Conservation (phyloP, 2,888 invertebrate species). For the Ichneumoninae sp. region DNA sequence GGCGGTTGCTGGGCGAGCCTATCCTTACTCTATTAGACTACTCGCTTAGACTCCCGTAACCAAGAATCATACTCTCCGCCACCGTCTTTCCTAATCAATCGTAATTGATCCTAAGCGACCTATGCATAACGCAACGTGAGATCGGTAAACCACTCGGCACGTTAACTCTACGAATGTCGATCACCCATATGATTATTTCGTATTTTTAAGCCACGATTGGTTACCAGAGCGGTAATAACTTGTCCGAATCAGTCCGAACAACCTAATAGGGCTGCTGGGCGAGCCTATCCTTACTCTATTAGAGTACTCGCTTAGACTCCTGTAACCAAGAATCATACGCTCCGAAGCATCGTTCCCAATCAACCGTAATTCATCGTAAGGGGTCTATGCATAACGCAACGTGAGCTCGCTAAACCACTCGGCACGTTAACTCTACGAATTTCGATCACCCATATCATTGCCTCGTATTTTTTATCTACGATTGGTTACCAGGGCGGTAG, state of each 20-base stretch:
- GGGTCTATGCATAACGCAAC: neutral
- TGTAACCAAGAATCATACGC: neutral
- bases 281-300: conserved; percentile 25
- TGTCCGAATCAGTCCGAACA: no score
- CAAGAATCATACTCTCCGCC: neutral
- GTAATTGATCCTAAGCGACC: conserved; percentile 3
- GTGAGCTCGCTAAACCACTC: neutral
- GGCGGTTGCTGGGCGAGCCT: conserved; percentile 35
- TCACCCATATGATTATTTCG: neutral
- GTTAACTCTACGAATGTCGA: neutral
- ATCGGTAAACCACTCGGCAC: neutral
- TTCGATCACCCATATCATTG: neutral
- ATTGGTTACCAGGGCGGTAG: no score
- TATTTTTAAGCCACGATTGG: neutral
- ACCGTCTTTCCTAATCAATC: neutral
- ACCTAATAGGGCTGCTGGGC: neutral
- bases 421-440: neutral
- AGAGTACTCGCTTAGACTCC: conserved; percentile 28
- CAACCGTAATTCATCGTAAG: conserved; percentile 2
- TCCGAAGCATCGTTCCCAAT: neutral
- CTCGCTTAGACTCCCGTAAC: conserved; percentile 25
- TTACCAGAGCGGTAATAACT: neutral
- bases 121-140: neutral
- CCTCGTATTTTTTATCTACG: neutral
- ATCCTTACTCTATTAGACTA: conserved; percentile 24